Base-by-base conservation (phyloP, 2,797 vertebrate genomes). In the Cossypha polioptera region DNA sequence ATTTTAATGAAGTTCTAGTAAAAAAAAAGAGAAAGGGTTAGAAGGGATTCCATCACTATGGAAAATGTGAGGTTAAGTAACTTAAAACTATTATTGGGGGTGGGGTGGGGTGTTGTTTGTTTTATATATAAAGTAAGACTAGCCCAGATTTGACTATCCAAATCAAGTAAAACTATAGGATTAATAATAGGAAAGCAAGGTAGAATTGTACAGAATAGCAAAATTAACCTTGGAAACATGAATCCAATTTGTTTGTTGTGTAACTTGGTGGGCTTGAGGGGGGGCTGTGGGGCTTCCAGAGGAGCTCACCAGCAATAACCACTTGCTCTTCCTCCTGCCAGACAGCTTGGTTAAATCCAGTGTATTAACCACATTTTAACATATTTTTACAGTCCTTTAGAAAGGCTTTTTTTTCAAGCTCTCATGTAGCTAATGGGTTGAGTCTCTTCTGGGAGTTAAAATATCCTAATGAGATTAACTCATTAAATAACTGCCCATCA, bases 401-500 rank as follows among this genome's bases (percentile, higher is more conserved):
- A 90, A 91, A 88, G 55, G 36, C 67, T 94, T 31, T 78, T 75
- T 94, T 92, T 71, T 47, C 77, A 88, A 94, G 87, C 35, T 61
- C 38, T 95, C 31, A 28, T 2, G 12, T 79, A 91, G 85, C 79
- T 95, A 92, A 92, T 83, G 85, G 82, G 17, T 83, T 75, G 73
- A 88, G 63, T 75, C 47, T 93, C 87, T 91, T 94, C 58, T 76
- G 85, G 88, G 94, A 95, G 51, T 81, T 96, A 80, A 92, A 81
- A 86, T 78, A 90, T 59, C 82, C 87, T 93, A 92, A 93, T 78
- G 91, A 94, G 95, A 94, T 96, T 96, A 96, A 94, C 73, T 94
- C 85, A 84, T 94, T 95, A 95, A 96, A 69, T 91, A 91, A 90
- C 76, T 92, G 87, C 76, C 92, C 66, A 69, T 94, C 58, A 73